Base-by-base conservation (phyloP, 2,888 invertebrate genomes). In the Oxyscelio sp. region DNA sequence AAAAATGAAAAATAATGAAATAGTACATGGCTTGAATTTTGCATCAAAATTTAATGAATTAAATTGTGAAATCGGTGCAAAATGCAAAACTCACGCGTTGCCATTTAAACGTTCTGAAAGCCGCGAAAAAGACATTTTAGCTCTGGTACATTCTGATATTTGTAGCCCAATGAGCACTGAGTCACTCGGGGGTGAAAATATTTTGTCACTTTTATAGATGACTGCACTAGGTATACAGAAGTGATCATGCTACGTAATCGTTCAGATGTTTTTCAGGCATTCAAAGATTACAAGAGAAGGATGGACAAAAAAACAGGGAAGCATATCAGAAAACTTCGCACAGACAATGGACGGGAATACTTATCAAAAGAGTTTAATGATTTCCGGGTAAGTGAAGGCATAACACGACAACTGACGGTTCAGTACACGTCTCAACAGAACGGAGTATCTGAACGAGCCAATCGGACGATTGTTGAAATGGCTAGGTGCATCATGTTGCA, bases 401-500 rank as follows among this genome's bases (percentile, higher is more conserved):
- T 88, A n/a, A 50, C 27, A 24, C 78, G 61, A 40, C 83, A 84
- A 71, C 63, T 50, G 34, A 85, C 86, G n/a, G 70, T 59, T 21
- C 77, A 71, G n/a, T 85, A 85, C 34, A 80, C 79, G 3, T 85
- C 87, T 11, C 59, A 87, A 58, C 87, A 88, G 34, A 87, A 87
- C n/a, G 87, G 87, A 1, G 40, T 86, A 15, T 70, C 79, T 0
- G 85, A 89, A 54, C 61, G 87, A 38, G 56, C 66, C 24, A 89
- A 89, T 27, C 4, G 87, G 0, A 87, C 88, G 3, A 79, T 87
- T 0, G 74, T 85, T 3, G 88, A 89, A 63, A 86, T 65, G 58
- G 89, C 89, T 4, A 63, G 88, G 17, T 82, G 83, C 2, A 86
- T 90, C 85, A 77, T 90, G 4, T 24, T 84, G 0, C 77, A 88